These are phyloP conservation scores for Actinia equina DNA, from an alignment of 64 coral and sea anemone species.

Conservation along the genomic window DNA sequence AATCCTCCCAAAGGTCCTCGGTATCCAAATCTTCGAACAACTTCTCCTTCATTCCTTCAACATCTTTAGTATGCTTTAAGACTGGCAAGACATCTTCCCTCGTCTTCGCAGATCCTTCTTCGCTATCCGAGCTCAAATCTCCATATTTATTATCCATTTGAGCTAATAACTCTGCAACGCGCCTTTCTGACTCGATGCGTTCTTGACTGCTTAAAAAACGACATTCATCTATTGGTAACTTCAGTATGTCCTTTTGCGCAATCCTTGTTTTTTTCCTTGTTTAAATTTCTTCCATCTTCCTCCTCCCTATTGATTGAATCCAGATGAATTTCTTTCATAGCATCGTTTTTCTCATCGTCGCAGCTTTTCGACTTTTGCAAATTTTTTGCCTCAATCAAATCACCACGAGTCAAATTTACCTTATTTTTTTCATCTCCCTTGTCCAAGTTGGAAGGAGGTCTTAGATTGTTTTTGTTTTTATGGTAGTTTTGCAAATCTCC, in stretches of 20 bases:
- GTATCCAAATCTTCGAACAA: not conserved
- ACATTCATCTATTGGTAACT: too few species aligned
- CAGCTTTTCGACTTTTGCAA: not conserved
- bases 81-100: not conserved
- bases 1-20: not conserved
- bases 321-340: not conserved
- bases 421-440: too few species aligned
- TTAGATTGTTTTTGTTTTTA: not conserved
- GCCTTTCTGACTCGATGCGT: not conserved
- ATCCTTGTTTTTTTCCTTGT: too few species aligned
- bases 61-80: not conserved
- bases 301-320: not conserved
- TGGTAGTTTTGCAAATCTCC: not conserved
- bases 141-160: not conserved
- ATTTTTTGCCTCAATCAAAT: not conserved
- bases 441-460: not conserved
- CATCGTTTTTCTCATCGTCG: not conserved
- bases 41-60: not conserved
- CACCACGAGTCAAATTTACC: not conserved
- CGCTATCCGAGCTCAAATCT: not conserved
- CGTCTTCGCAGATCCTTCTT: not conserved
- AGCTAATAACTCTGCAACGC: not conserved
- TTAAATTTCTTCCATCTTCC: not conserved
- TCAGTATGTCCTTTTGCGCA: too few species aligned
- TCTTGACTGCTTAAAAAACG: not conserved